Conservation (phyloP, 1,140 invertebrate genomes). For the Neodiprion virginianus region DNA sequence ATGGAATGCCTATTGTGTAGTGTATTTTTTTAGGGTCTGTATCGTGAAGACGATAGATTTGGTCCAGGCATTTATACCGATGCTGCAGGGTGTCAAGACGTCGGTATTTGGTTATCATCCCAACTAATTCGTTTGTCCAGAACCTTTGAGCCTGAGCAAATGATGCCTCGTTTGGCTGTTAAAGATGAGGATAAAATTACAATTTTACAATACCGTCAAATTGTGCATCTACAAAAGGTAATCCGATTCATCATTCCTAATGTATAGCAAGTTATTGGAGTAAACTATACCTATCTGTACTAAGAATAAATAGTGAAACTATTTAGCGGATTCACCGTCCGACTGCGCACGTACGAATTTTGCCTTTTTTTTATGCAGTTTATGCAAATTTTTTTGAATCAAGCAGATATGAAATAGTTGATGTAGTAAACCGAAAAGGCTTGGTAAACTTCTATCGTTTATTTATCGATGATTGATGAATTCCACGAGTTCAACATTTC, state of each 20-base stretch:
- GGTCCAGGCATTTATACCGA: conserved; percentile 62
- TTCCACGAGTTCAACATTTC: too few species aligned
- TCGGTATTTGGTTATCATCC: conserved; percentile 60
- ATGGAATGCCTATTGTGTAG: neutral
- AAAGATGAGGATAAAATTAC: conserved; percentile 26
- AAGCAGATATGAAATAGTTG: too few species aligned
- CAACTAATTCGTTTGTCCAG: conserved; percentile 52
- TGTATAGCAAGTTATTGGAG: conserved; percentile 32
- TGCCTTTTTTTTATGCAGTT: neutral
- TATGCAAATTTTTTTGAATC: neutral
- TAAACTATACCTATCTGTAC: conserved; percentile 32
- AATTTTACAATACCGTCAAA: conserved; percentile 34
- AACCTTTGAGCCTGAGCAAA: conserved; percentile 43
- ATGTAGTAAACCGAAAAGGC: too few species aligned
- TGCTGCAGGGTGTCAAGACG: conserved; percentile 51
- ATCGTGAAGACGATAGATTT: conserved; percentile 55
- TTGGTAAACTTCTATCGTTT: neutral
- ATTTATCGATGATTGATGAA: neutral
- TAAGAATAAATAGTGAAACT: neutral
- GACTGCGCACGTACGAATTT: neutral
- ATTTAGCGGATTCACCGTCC: neutral
- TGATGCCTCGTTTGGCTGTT: conserved; percentile 29
- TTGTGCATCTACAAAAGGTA: conserved; percentile 35
- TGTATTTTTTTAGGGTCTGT: conserved; percentile 51
- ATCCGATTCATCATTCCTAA: conserved; percentile 22